Base-by-base conservation (phyloP, 2,797 vertebrate species). In the Valencia hispanica region DNA sequence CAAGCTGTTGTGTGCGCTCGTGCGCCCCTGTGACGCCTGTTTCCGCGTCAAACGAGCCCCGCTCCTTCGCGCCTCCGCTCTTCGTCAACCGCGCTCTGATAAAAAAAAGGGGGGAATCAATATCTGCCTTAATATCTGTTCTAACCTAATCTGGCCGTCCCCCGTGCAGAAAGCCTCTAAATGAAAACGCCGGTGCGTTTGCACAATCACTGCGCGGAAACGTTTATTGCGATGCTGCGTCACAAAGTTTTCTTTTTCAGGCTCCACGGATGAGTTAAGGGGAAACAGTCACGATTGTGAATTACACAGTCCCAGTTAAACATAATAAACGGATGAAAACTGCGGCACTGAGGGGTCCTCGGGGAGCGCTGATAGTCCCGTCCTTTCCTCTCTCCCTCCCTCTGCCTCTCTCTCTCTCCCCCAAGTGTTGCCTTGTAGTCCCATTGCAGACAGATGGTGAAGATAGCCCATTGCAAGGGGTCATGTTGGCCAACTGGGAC, bases 251-350 rank as follows among this genome's bases (percentile, higher is more conserved):
- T 80, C 77, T 82, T n/a, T 70, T 41, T 43, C 9, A 69, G 83
- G 84, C 59, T 59, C 76, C 72, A 43, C 30, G 72, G 51, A 57
- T 80, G 74, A 88, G 88, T 92, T 92, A 81, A 89, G 83, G 71
- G 80, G 18, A 63, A 81, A 76, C 57, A 84, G 72, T 43, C 79
- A 70, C 70, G 78, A 72, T 66, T 73, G 79, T 84, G 84, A 91
- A 90, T 91, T 91, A 85, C 82, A 81, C 78, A 80, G 88, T 76
- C 79, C 89, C 91, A 90, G 93, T 93, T 92, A 91, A 91, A 88
- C 80, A 80, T 92, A 90, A 93, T 93, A 90, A 91, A 79, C 88
- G 79, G 89, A 90, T 92, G 85, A 89, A 85, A 93, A 92, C 82
- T 86, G 88, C 83, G 85, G 83, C 81, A 72, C 82, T 72, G 84